Percentiles rank a stretch among this genome's conserved stretches.
phyloP scores from a whole-genome alignment of 1,140 invertebrate species.

The Heliothis virescens region DNA sequence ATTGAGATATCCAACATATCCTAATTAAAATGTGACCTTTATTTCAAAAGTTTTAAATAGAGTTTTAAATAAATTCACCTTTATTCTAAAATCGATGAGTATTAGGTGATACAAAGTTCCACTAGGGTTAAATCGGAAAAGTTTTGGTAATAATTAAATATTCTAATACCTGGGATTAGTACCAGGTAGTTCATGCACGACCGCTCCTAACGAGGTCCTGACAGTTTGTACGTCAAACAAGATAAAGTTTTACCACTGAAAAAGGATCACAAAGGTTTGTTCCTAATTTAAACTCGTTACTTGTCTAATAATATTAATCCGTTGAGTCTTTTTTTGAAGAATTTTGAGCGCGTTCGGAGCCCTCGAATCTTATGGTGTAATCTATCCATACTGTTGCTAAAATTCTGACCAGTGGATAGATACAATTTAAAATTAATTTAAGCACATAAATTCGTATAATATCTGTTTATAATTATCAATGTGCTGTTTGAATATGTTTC shows the following conservation, averaged over 20 bases:
- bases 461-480: not conserved
- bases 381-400: not conserved
- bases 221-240: slow-evolving; percentile 32
- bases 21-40: not conserved
- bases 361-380: not conserved
- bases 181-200: not conserved
- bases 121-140: slow-evolving; percentile 8
- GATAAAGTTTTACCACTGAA: slow-evolving; percentile 10
- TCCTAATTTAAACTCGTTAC: slow-evolving; percentile 38
- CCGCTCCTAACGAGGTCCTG: slow-evolving; percentile 7
- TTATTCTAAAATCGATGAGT: not conserved
- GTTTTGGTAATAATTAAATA: slow-evolving; percentile 10
- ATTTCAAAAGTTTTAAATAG: slow-evolving; percentile 9
- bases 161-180: slow-evolving; percentile 21
- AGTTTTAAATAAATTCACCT: not conserved
- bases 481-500: slow-evolving; percentile 15
- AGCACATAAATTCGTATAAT: no score
- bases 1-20: not conserved
- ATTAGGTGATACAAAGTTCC: not conserved
- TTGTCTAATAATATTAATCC: slow-evolving; percentile 23
- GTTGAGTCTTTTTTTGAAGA: not conserved
- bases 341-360: not conserved
- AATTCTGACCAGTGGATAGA: no score
- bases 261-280: slow-evolving; percentile 35
- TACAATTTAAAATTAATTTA: no score